Evolutionary conservation across 2,888 invertebrate genomes (phyloP), one percentile per base, ranked within the genome.

Genomic region (Heliothis peltigera): DNA sequence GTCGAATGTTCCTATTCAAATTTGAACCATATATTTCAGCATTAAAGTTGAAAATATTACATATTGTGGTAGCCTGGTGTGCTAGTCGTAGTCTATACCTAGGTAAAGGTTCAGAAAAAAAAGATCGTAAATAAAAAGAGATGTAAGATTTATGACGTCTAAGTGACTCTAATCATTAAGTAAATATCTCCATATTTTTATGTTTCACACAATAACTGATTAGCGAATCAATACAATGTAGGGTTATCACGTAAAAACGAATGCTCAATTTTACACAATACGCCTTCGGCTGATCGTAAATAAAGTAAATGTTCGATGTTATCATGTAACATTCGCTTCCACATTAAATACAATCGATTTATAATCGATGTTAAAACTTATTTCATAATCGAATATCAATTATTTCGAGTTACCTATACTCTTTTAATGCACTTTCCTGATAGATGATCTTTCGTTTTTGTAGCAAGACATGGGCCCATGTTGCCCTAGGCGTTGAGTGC

Each of bases 401-500:
- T 53, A 48, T 42, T n/a, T 19, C 22, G n/a, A 39, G 39, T 47
- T 22, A 69, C 61, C 62, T 39, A 62, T 67, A 35, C 35, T 70
- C 42, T n/a, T 22, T 42, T 70, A 55, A 51, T 55, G 17, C 19
- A 44, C 7, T 51, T 19, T 6, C 15, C 25, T 42, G 19, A 12
- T 32, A 32, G 48, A 22, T 5, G 2, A 18, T 42, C 28, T 15
- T 17, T 42, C 22, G 35, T 53, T 22, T 39, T 19, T 63, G 32
- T 18, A 32, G 57, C 28, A n/a, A 18, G 18, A 35, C 39, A 8
- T 39, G 43, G 43, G 35, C 15, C 7, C 12, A 22, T 28, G 39
- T 39, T 39, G 35, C 48, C 39, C 18, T 32, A 8, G 39, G 44
- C 35, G 18, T 28, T 19, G 25, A 60, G n/a, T 88, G 87, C 84